phyloP scores from a whole-genome alignment of 1,140 invertebrate species.

The Drosophila quadrilineata region DNA sequence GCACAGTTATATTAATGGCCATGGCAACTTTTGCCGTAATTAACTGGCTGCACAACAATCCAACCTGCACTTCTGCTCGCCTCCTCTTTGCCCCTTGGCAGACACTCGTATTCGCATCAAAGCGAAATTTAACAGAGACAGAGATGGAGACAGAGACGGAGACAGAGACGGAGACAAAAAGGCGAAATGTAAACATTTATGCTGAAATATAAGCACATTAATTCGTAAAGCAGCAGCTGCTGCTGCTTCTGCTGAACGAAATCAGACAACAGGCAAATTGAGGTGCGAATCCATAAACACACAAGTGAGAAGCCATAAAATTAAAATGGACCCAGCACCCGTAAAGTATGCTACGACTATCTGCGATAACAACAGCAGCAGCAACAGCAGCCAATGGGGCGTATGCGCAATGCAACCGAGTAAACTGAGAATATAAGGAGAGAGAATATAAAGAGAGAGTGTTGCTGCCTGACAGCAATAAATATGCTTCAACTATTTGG shows the following conservation, averaged over 20 bases:
- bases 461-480: conserved; percentile 60
- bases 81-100: neutral
- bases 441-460: too few species aligned
- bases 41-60: conserved; percentile 43
- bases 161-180: conserved; percentile 28
- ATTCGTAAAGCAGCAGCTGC: conserved; percentile 34
- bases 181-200: conserved; percentile 60
- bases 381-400: conserved; percentile 53
- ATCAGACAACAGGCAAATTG: conserved; percentile 78
- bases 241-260: conserved; percentile 12
- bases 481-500: conserved; percentile 80
- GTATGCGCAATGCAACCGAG: conserved; percentile 72
- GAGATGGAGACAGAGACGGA: conserved; percentile 52
- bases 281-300: conserved; percentile 79
- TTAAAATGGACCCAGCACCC: conserved; percentile 44
- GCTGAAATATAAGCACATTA: conserved; percentile 79
- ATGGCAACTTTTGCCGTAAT: conserved; percentile 47
- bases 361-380: neutral
- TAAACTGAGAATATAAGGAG: too few species aligned
- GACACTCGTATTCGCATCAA: conserved; percentile 20
- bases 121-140: conserved; percentile 54
- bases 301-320: conserved; percentile 76
- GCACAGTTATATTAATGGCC: conserved; percentile 56
- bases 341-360: conserved; percentile 37
- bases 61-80: conserved; percentile 39